Percentiles rank a stretch among this genome's conserved stretches.
Evolutionary conservation across 2,888 invertebrate genomes (phyloP).

Genomic region (Cyrtodaria siliqua): DNA sequence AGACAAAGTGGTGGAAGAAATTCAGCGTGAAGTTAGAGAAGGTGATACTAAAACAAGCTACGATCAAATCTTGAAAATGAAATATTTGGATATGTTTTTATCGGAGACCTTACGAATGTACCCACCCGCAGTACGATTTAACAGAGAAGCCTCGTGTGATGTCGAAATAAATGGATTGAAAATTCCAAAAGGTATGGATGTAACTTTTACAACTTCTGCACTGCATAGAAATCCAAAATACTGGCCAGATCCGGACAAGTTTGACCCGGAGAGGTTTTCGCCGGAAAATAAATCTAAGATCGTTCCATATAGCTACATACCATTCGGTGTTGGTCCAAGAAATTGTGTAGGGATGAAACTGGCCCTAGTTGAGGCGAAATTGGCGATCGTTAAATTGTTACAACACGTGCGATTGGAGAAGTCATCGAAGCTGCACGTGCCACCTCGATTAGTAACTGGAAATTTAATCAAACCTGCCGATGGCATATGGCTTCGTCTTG

Average conservation of each 20-base stretch:
- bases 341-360: slow-evolving; percentile 77
- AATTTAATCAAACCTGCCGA: slow-evolving; percentile 18
- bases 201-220: slow-evolving; percentile 55
- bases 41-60: slow-evolving; percentile 31
- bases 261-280: slow-evolving; percentile 70
- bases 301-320: slow-evolving; percentile 67
- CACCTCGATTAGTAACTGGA: slow-evolving; percentile 12
- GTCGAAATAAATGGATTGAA: slow-evolving; percentile 55
- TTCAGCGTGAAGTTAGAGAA: slow-evolving; percentile 33
- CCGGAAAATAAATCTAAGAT: slow-evolving; percentile 49
- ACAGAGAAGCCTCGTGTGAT: slow-evolving; percentile 51
- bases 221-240: slow-evolving; percentile 62
- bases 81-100: slow-evolving; percentile 64
- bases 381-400: slow-evolving; percentile 67
- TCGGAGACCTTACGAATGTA: slow-evolving; percentile 66
- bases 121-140: slow-evolving; percentile 58
- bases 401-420: slow-evolving; percentile 58
- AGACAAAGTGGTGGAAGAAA: slow-evolving; percentile 69
- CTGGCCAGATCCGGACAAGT: slow-evolving; percentile 69
- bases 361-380: slow-evolving; percentile 72
- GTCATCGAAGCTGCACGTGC: slow-evolving; percentile 50
- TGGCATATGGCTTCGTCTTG: slow-evolving; percentile 32
- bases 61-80: slow-evolving; percentile 55
- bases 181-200: slow-evolving; percentile 62
- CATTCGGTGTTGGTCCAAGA: slow-evolving; percentile 78